Evolutionary conservation across 37 sponge, comb jelly and placozoan genomes (phyloP), one percentile per base, ranked within the genome.

Genomic region (Chondrilla cf. caribensis): DNA sequence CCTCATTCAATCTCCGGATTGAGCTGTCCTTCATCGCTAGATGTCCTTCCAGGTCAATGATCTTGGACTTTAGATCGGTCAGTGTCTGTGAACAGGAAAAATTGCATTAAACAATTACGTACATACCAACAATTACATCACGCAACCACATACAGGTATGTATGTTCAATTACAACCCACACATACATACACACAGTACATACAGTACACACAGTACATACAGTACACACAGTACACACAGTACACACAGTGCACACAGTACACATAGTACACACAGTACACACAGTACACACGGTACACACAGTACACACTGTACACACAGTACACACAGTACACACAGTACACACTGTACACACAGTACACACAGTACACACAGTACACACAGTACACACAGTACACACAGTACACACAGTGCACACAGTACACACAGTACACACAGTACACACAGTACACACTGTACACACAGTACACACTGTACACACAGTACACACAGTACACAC

Each of bases 41-140:
- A 38, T 42, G 41, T 17, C 76, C 76, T 25, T 73, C 44, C 44
- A 73, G 43, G 76, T 73, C 76, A 40, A 73, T 73, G 44, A 73
- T 73, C 24, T 39, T 37, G n/a, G 76, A 39, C 44, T 73, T 73
- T 22, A 73, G 76, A 11, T 73, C 76, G 40, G 76, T 73, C 24
- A 73, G 22, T 4, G 3, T 3, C 76, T 73, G 40, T 17, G 6
- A 7, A 26, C 64, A 62, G 18, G 22, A 26, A 4, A 22, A 62
- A n/a, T n/a, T n/a, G n/a, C n/a, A n/a, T n/a, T 17, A 54, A 19
- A 54, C 57, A 54, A 54, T 19, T 62, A 62, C 29, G 22, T 22
- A 29, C 29, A 29, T 29, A 15, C 15, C 8, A 6, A 62, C 29
- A 29, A 29, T 4, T 62, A 19, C 6, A 6, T 19, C 64, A 62